Percentiles rank a stretch among this genome's conserved stretches.
Conservation (phyloP, 1,140 invertebrate genomes). For the Tetraneura akinire region DNA sequence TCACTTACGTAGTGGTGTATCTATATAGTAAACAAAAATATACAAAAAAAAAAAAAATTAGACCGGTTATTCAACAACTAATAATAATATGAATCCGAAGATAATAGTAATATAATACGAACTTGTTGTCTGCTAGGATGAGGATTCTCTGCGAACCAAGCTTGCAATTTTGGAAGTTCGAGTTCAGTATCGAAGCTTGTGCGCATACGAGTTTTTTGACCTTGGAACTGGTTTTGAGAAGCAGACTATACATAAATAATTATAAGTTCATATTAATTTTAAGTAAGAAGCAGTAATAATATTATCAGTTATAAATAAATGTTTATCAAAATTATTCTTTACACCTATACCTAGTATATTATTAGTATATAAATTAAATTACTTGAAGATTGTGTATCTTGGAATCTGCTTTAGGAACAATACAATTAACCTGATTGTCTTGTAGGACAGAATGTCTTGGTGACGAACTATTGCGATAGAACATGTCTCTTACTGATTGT, state of each 20-base stretch:
- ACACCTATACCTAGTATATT: background rate
- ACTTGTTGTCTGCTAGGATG: slow-evolving; percentile 85
- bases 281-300: no score
- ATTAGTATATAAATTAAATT: background rate
- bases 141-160: slow-evolving; percentile 94
- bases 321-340: background rate
- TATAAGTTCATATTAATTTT: background rate
- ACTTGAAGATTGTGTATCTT: slow-evolving; percentile 47
- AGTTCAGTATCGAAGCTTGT: slow-evolving; percentile 94
- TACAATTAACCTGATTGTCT: slow-evolving; percentile 16
- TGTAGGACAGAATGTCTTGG: slow-evolving; percentile 30
- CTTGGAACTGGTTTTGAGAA: slow-evolving; percentile 70
- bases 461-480: slow-evolving; percentile 44
- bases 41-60: no score
- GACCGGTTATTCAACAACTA: no score
- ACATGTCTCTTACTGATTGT: slow-evolving; percentile 53
- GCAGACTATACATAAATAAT: slow-evolving; percentile 65
- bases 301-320: no score
- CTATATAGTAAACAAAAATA: slow-evolving; percentile 60
- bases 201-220: slow-evolving; percentile 86
- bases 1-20: slow-evolving; percentile 94
- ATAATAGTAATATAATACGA: slow-evolving; percentile 33
- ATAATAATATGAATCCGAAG: no score
- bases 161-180: slow-evolving; percentile 89
- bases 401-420: slow-evolving; percentile 25